Base-by-base conservation (phyloP, 2,888 invertebrate species). In the Emmelina monodactyla region DNA sequence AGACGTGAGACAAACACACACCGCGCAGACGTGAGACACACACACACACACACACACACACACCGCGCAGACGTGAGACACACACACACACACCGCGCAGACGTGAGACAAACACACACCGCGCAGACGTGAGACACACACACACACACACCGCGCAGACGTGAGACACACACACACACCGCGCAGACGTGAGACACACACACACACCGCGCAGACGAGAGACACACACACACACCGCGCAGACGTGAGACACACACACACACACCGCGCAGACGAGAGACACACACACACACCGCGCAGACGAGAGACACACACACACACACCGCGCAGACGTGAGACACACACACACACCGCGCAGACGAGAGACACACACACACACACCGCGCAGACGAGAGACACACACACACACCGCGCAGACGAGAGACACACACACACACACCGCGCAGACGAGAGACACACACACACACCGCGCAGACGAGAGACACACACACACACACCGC, bases 91-190 rank as follows among this genome's bases (percentile, higher is more conserved):
- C 53, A 96, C 97, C 3, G 94, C 97, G 0, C 97, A 98, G 76
- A 95, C 94, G 76, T 76, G 14, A 49, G 66, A n/a, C n/a, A n/a
- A n/a, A n/a, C n/a, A n/a, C n/a, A n/a, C 53, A 96, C 97, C 3
- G 94, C 97, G 0, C 97, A 98, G 76, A 95, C 94, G 76, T 76
- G 14, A 49, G 66, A n/a, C n/a, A n/a, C n/a, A n/a, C n/a, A n/a
- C n/a, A n/a, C n/a, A n/a, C n/a, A n/a, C n/a, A n/a, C 53, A 96
- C 97, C 3, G 94, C 97, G 0, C 97, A 98, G 76, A 95, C 94
- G 76, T 76, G 14, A 49, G 66, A n/a, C n/a, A n/a, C n/a, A n/a
- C n/a, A n/a, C n/a, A n/a, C n/a, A n/a, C 83, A 98, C 35, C 97
- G 97, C 2, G 97, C 96, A 29, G 94, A 92, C 34, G 91, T 92